Percentiles rank a stretch among this genome's conserved stretches.
These are phyloP conservation scores for Chiloscyllium punctatum DNA, from an alignment of 2,797 vertebrate species.

Conservation along the genomic window DNA sequence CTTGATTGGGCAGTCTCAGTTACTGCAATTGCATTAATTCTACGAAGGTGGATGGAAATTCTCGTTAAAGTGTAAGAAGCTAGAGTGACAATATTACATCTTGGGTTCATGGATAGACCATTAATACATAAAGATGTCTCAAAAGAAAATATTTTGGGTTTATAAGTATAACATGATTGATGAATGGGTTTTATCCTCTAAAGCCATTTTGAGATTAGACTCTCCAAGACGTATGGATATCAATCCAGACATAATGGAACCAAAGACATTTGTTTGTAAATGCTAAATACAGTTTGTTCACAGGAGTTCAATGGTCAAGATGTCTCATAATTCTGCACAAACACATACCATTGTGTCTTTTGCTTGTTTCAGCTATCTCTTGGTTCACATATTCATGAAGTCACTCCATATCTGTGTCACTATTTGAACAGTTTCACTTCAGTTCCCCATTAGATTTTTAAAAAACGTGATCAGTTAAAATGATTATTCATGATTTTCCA, in stretches of 20 bases:
- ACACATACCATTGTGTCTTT: neutral
- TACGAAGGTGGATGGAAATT: neutral
- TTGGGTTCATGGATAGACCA: neutral
- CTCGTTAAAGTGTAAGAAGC: neutral
- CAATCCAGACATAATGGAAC: neutral
- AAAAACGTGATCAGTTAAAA: neutral
- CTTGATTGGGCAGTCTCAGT: neutral
- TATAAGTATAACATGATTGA: neutral
- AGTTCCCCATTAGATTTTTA: neutral
- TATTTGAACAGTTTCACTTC: neutral
- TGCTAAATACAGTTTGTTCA: neutral
- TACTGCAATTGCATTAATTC: neutral
- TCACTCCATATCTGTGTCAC: neutral
- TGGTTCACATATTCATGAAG: neutral
- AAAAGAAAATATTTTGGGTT: neutral
- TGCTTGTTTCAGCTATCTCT: neutral
- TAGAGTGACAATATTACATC: neutral
- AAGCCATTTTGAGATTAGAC: neutral
- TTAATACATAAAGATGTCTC: neutral
- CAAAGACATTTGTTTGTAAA: neutral
- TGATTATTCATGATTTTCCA: neutral
- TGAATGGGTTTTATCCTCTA: neutral
- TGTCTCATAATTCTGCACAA: neutral
- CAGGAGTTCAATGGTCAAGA: neutral
- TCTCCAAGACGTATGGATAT: neutral